phyloP scores from a whole-genome alignment of 2,888 invertebrate genomes.

The Cataglyphis livida region DNA sequence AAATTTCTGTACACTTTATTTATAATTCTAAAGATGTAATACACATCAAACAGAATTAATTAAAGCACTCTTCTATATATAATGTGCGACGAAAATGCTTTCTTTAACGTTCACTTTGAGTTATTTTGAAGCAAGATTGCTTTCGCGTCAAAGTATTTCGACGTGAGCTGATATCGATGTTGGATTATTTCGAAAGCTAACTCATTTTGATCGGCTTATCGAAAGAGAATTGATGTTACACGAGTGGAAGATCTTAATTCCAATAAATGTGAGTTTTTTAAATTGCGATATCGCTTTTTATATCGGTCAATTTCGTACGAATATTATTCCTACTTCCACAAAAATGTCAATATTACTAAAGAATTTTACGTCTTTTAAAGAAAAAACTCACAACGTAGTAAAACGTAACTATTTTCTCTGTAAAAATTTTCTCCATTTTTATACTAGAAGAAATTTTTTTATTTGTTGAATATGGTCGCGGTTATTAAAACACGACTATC shows the following conservation, averaged over 20 bases:
- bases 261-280: constrained; percentile 13
- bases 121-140: constrained; percentile 36
- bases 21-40: not conserved
- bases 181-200: constrained; percentile 36
- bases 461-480: not conserved
- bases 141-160: constrained; percentile 30
- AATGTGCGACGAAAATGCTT: not conserved
- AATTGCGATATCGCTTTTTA: constrained; percentile 26
- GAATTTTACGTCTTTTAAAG: constrained; percentile 2
- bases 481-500: not conserved
- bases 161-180: constrained; percentile 39
- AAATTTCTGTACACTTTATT: not conserved
- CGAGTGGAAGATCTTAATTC: not conserved
- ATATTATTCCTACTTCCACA: constrained; percentile 19
- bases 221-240: constrained; percentile 41
- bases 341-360: constrained; percentile 10
- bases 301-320: not conserved
- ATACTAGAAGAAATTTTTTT: not conserved
- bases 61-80: constrained; percentile 17
- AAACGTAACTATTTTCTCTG: not conserved
- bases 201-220: constrained; percentile 39
- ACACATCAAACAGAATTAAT: constrained; percentile 22
- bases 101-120: constrained; percentile 24
- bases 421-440: constrained; percentile 6
- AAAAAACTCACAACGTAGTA: not conserved